Percentiles rank a stretch among this genome's conserved stretches.
phyloP scores from a whole-genome alignment of 2,797 vertebrate species.

The Saguinus oedipus region DNA sequence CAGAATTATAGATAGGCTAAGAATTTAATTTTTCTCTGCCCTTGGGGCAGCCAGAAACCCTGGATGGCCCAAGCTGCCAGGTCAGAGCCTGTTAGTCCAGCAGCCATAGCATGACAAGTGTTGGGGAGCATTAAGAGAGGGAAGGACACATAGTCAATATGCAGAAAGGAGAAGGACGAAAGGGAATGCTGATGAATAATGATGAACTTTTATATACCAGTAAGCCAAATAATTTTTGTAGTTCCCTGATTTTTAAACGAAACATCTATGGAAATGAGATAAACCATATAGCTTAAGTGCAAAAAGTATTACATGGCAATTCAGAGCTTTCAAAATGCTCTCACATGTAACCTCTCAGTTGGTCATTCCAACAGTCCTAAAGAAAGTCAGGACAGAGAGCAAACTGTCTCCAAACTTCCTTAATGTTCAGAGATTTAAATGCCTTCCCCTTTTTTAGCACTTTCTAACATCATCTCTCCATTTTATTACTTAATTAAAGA shows the following conservation, averaged over 20 bases:
- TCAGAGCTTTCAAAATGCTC: neutral
- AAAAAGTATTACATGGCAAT: neutral
- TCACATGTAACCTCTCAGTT: neutral
- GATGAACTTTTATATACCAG: neutral
- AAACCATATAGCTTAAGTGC: neutral
- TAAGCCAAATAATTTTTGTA: neutral
- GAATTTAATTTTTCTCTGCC: neutral
- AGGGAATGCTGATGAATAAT: neutral
- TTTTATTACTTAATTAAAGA: conserved; percentile 26
- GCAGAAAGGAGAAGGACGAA: neutral
- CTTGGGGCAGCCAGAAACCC: neutral
- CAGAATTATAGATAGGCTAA: neutral
- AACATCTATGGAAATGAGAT: neutral
- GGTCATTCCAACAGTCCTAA: neutral
- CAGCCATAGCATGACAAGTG: neutral
- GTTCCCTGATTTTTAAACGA: neutral
- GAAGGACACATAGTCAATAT: neutral
- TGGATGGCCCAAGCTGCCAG: neutral
- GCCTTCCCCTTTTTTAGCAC: neutral
- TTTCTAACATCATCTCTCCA: neutral
- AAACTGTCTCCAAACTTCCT: neutral
- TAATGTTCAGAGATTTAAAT: neutral
- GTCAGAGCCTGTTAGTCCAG: neutral
- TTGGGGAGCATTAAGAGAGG: neutral
- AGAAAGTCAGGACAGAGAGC: neutral